Percentiles rank a stretch among this genome's conserved stretches.
Evolutionary conservation across 2,888 invertebrate species (phyloP).

Genomic region (Branchipolynoe longqiensis): DNA sequence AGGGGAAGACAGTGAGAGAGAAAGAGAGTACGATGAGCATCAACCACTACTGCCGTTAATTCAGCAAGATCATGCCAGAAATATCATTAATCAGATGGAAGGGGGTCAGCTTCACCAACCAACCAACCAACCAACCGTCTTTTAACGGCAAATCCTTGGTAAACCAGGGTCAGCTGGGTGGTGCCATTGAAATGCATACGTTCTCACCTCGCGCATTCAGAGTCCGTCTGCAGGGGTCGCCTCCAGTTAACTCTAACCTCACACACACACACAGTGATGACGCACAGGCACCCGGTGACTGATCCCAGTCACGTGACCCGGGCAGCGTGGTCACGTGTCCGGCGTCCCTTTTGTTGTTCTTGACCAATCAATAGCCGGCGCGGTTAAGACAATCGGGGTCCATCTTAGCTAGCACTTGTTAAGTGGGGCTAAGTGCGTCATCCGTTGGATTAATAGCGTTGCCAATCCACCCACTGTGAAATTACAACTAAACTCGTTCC

Average conservation of each 20-base stretch:
- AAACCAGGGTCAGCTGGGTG: too few relatives aligned
- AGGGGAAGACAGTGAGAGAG: too few relatives aligned
- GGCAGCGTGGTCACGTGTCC: conserved; percentile 4
- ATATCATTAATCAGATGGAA: too few relatives aligned
- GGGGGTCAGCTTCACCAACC: not conserved
- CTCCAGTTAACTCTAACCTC: not conserved
- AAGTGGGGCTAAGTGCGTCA: conserved; percentile 6
- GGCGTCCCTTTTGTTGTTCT: conserved; percentile 29
- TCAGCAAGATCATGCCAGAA: too few relatives aligned
- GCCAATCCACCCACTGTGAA: conserved; percentile 12
- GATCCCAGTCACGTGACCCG: conserved; percentile 6
- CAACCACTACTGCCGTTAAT: too few relatives aligned
- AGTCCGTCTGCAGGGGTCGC: not conserved
- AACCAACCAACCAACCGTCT: too few relatives aligned
- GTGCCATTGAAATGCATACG: conserved; percentile 33
- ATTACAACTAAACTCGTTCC: conserved; percentile 3
- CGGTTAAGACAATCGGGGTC: conserved; percentile 9
- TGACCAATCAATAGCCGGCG: conserved; percentile 10
- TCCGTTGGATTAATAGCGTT: not conserved
- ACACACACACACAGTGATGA: not conserved
- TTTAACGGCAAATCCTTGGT: too few relatives aligned
- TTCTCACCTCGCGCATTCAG: not conserved
- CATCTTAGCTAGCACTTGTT: conserved; percentile 27
- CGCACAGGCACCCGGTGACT: not conserved
- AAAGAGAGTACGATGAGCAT: too few relatives aligned